A percentile compares a stretch with the other conserved stretches of the same genome.
Evolutionary conservation across 2,113 vertebrate species (phyloP).

Genomic region (Chloropsis cyanopogon): DNA sequence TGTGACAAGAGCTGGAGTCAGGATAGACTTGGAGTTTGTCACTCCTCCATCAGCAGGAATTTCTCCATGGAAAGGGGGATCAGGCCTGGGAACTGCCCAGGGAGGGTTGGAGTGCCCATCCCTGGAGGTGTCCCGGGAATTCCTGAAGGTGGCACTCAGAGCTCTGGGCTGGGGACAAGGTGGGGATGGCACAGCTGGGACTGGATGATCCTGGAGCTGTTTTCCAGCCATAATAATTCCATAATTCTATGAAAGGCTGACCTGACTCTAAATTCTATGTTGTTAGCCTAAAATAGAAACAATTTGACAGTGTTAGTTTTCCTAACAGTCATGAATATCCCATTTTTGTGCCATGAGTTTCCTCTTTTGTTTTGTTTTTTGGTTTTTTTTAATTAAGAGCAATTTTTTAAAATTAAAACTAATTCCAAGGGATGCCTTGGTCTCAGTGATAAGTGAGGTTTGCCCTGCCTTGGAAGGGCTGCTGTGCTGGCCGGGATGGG

Average conservation of each 20-base stretch:
- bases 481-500: neutral
- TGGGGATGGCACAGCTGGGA: neutral
- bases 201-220: neutral
- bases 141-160: accelerated
- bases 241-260: neutral
- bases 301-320: neutral
- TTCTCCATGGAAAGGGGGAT: accelerated
- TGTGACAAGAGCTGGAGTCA: neutral
- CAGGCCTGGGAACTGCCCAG: neutral
- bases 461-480: neutral
- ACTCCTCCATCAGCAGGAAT: accelerated
- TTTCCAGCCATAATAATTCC: neutral
- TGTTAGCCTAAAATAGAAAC: neutral
- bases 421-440: neutral
- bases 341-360: neutral
- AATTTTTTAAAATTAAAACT: neutral
- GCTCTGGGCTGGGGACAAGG: neutral
- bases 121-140: neutral
- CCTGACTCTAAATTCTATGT: neutral
- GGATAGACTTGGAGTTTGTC: neutral
- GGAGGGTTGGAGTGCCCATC: neutral
- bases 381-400: neutral
- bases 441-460: conserved; percentile 28
- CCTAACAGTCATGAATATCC: neutral
- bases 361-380: neutral